Percentiles rank a stretch among this genome's conserved stretches.
phyloP scores from a whole-genome alignment of 2,113 vertebrate species.

The Chloropsis hardwickii region DNA sequence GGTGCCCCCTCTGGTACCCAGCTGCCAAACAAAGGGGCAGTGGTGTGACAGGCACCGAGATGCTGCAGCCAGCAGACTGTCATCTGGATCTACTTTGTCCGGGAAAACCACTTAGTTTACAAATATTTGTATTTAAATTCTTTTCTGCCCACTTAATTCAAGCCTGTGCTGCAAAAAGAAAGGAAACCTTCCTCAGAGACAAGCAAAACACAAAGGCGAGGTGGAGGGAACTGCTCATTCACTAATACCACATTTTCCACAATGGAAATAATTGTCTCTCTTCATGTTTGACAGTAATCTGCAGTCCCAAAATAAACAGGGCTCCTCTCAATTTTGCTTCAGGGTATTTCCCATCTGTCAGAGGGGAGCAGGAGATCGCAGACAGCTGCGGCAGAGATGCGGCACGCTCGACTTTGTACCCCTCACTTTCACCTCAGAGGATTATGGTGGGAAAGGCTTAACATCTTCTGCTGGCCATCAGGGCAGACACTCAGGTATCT shows the following conservation, averaged over 20 bases:
- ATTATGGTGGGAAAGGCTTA: not conserved
- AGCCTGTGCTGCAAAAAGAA: not conserved
- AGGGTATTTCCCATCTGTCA: constrained; percentile 2
- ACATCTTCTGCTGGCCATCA: not conserved
- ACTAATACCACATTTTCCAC: constrained; percentile 44
- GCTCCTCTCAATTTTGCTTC: constrained; percentile 20
- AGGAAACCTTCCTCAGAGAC: constrained; percentile 38
- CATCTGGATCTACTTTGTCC: constrained; percentile 68
- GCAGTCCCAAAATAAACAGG: not conserved
- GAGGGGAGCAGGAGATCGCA: not conserved
- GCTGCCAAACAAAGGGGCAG: not conserved
- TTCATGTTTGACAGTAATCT: constrained; percentile 1
- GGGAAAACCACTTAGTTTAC: constrained; percentile 66
- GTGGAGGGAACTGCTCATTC: not conserved
- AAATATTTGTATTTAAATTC: constrained; percentile 54
- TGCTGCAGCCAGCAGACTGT: not conserved
- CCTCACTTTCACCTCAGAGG: not conserved
- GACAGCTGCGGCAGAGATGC: accelerated
- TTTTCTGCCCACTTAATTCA: constrained; percentile 41
- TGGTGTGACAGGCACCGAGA: not conserved
- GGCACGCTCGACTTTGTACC: accelerated
- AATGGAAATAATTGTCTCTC: constrained; percentile 6
- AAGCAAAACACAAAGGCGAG: not conserved
- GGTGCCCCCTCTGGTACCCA: not conserved
- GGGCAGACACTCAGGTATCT: not conserved